Base-by-base conservation (phyloP, 2,113 vertebrate species). In the Chlorocebus sabaeus region DNA sequence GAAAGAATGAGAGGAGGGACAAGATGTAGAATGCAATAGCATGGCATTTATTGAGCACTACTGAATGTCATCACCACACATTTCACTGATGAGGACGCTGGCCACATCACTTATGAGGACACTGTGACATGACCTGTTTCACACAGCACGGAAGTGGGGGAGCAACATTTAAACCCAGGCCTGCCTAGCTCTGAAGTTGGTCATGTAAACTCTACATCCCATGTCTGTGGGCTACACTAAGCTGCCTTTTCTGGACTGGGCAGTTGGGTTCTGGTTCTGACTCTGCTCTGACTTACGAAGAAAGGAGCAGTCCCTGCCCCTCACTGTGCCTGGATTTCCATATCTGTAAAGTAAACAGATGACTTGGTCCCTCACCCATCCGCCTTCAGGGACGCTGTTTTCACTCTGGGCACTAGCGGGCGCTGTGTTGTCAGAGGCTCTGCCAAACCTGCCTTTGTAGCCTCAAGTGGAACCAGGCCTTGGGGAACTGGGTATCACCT, bases 331-430 rank as follows among this genome's bases (percentile, higher is more conserved):
- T 80, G 6, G 0, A 81, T 96, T 95, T 89, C 45, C 27, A 38
- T 48, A 35, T 79, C 59, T 80, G 0, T n/a, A 13, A 89, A 78
- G 68, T 40, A 45, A 75, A 40, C 11, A 1, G 9, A 38, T 59
- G 61, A 40, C 8, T 45, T 12, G 35, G 27, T 59, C 11, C 30
- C n/a, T 64, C 57, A 16, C 25, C 23, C 27, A 7, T 86, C 38
- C 30, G 61, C 72, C 48, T 81, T 92, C 40, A 50, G 35, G 23
- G 45, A 94, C 3, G n/a, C n/a, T 30, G 35, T 89, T 95, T 89
- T 97, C 22, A 75, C 30, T 95, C 0, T 73, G 35, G 70, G 35
- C 96, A 96, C 92, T 27, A 93, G 94, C 35, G 22, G 50, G 75
- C 43, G n/a, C 57, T 59, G 50, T 92, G 79, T 59, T 23, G 5